Conservation (phyloP, 1,140 invertebrate species). For the Zaprionus kolodkinae region DNA sequence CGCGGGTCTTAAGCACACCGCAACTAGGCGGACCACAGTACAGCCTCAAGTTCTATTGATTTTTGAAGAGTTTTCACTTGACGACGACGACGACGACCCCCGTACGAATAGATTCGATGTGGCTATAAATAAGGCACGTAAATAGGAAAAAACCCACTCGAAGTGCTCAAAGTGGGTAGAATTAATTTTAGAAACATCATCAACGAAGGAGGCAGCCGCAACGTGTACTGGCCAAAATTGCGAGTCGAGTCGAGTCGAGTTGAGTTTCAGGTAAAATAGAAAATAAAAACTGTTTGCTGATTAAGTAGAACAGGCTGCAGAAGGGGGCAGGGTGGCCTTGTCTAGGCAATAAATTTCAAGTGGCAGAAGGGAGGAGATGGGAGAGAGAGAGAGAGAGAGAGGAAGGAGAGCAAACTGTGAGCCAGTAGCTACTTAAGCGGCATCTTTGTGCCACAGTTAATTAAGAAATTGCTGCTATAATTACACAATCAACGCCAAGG, state of each 20-base stretch:
- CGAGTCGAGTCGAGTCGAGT: too few species aligned
- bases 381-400: not conserved
- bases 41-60: slow-evolving; percentile 2
- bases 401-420: too few species aligned
- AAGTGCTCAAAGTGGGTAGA: not conserved
- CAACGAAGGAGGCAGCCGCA: not conserved
- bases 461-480: slow-evolving; percentile 75
- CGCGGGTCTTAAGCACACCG: not conserved
- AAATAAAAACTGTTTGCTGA: slow-evolving; percentile 15
- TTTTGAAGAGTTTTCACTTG: not conserved
- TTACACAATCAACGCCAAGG: slow-evolving; percentile 66
- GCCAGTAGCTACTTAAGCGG: slow-evolving; percentile 46
- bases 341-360: slow-evolving; percentile 44
- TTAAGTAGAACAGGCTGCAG: slow-evolving; percentile 1
- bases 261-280: slow-evolving; percentile 9
- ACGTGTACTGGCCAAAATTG: not conserved
- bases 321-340: slow-evolving; percentile 4
- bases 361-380: not conserved
- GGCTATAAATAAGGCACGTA: slow-evolving; percentile 1
- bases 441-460: slow-evolving; percentile 66
- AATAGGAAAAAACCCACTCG: slow-evolving; percentile 5
- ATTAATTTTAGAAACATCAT: slow-evolving; percentile 10
- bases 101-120: not conserved
- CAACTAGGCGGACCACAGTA: not conserved
- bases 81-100: not conserved